These are phyloP conservation scores for Anastrepha obliqua DNA, from an alignment of 1,140 invertebrate genomes.

Conservation along the genomic window DNA sequence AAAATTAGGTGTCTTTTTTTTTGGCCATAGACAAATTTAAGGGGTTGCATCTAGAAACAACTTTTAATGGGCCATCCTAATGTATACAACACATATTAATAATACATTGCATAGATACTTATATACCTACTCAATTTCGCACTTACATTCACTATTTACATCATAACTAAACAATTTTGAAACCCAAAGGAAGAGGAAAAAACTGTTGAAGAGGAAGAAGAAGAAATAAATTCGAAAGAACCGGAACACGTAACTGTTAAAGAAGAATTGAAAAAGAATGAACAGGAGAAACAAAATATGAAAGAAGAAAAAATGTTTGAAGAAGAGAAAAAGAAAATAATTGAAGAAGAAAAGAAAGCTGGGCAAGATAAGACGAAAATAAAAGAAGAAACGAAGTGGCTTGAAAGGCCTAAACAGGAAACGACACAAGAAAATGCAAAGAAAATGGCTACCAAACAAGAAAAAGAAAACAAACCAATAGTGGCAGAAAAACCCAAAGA, in stretches of 20 bases:
- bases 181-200: conserved; percentile 54
- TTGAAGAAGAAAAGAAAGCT: conserved; percentile 53
- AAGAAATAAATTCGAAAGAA: conserved; percentile 20
- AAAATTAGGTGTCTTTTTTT: too few relatives aligned
- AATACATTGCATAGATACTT: too few relatives aligned
- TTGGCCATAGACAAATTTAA: too few relatives aligned
- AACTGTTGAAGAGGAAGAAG: conserved; percentile 38
- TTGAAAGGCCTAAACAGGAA: too few relatives aligned
- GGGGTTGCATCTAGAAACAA: too few relatives aligned
- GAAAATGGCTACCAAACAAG: background rate
- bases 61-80: too few relatives aligned
- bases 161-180: background rate
- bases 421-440: conserved; percentile 29
- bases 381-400: conserved; percentile 5
- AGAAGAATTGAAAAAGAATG: conserved; percentile 57
- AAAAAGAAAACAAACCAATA: background rate
- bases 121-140: background rate
- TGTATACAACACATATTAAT: too few relatives aligned
- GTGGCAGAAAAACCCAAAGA: background rate
- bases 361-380: conserved; percentile 49
- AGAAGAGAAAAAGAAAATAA: conserved; percentile 56
- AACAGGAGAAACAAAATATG: conserved; percentile 60
- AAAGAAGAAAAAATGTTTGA: conserved; percentile 53
- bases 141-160: background rate
- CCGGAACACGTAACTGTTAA: conserved; percentile 44